Evolutionary conservation across 2,888 invertebrate species (phyloP), one percentile per base, ranked within the genome.

Genomic region (Clostera curtula): DNA sequence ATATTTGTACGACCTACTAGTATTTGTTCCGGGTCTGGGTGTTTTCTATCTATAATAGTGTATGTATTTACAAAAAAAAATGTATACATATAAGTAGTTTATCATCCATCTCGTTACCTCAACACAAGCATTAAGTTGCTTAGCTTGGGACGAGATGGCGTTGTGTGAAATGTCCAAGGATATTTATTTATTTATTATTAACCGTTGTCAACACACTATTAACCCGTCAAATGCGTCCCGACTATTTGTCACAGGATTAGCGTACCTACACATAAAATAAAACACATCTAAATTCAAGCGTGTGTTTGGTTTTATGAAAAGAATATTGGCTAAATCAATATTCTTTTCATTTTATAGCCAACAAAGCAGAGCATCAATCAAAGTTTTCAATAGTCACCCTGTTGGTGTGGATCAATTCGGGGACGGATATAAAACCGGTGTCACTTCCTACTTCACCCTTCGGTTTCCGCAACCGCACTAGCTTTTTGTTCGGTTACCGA

Each of bases 381-480:
- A 66, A 65, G 62, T 49, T 69, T 52, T 50, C 62, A 60, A 63
- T 57, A 58, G 55, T 55, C 62, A 66, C 60, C 63, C 49, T 47
- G 65, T 71, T 60, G 72, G 69, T 68, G 69, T 66, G 62, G 67
- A 69, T 71, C 72, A 59, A 75, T 75, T 66, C 53, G 49, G 65
- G 68, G 66, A 63, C 46, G 75, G 75, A 74, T 71, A 67, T 67
- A 63, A 49, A 72, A 73, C 75, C 71, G 62, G 75, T 69, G 62
- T 64, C 67, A 65, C 69, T 77, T 80, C 80, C 79, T 66, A 63
- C 34, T 45, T 47, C 66, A 60, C 72, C 77, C 73, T 57, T 52
- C 49, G 52, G 51, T 48, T 69, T 63, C 63, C 56, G 55, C 42
- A 54, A 47, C 49, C 49, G 27, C 49, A 41, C 40, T 22, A 29